These are phyloP conservation scores for Pollicipes pollicipes DNA, from an alignment of 1,140 invertebrate genomes.

Conservation along the genomic window DNA sequence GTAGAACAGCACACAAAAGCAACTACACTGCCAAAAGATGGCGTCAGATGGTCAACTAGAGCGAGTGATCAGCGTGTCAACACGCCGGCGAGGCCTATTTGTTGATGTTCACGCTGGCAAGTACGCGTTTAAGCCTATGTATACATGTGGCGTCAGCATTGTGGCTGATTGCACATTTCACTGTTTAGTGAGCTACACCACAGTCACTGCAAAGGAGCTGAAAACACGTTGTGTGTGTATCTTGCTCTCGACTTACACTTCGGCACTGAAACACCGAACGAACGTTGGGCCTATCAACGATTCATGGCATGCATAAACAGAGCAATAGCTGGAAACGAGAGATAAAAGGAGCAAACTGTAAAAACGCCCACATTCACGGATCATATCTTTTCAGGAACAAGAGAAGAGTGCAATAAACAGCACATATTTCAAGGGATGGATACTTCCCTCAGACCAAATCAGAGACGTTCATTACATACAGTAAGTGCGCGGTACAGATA, in stretches of 20 bases:
- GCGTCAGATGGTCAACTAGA: not conserved
- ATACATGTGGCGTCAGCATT: not conserved
- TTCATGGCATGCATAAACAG: not conserved
- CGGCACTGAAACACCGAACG: not conserved
- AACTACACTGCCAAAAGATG: not conserved
- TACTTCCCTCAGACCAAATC: not conserved
- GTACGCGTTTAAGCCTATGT: not conserved
- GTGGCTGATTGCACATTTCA: not conserved
- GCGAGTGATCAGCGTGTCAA: not conserved
- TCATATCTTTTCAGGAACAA: not conserved
- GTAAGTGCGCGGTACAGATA: too few species aligned
- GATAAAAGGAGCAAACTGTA: not conserved
- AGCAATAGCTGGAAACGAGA: not conserved
- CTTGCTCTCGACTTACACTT: not conserved
- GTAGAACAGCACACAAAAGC: not conserved
- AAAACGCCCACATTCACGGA: not conserved
- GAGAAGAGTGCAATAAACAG: too few species aligned
- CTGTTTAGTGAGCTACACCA: not conserved
- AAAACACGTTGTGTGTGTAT: not conserved
- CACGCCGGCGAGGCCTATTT: too few species aligned
- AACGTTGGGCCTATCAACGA: not conserved
- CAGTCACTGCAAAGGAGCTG: not conserved
- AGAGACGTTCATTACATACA: not conserved
- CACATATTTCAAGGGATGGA: not conserved
- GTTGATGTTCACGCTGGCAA: too few species aligned